Base-by-base conservation (phyloP, 2,113 vertebrate genomes). In the Proteles cristata region DNA sequence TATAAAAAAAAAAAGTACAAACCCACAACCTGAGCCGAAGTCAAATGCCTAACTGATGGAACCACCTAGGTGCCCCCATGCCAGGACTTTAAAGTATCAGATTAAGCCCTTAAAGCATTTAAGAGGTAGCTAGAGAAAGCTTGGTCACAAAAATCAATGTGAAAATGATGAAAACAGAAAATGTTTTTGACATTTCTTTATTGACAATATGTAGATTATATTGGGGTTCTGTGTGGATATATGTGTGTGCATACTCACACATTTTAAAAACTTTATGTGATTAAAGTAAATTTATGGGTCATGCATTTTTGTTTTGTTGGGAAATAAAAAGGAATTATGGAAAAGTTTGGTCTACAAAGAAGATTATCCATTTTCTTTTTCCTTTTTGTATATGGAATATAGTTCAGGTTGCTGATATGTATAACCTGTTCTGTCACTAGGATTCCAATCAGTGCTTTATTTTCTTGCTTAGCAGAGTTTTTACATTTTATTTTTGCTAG, bases 251-350 rank as follows among this genome's bases (percentile, higher is more conserved):
- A 25, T 31, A 45, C 21, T 15, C 23, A 50, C 11, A 87, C 12
- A 43, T 39, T 76, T 53, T 4, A 0, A 15, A 92, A 93, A 48
- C 85, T 26, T 74, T 12, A 33, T 48, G 15, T 71, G 39, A 68
- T 90, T 83, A 90, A 93, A 76, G 68, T 87, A 79, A 63, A 43
- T 87, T 63, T 90, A 35, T 94, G 90, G 55, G 7, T 31, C 35
- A 69, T 79, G 25, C 8, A 33, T 65, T 68, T 86, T 87, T 45
- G 9, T 92, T 92, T 92, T 82, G 69, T 48, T 89, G 43, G 73
- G 63, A 85, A 85, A 39, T 93, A 63, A 71, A 77, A 91, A 73
- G 21, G 17, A 53, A 95, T 85, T 88, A 61, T 96, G 82, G 73
- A 76, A 68, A 43, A 50, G 43, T 82, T 83, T 82, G 61, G 23